Evolutionary conservation across 2,888 invertebrate species (phyloP), one percentile per base, ranked within the genome.

Genomic region (Scaptomyza tumidula): DNA sequence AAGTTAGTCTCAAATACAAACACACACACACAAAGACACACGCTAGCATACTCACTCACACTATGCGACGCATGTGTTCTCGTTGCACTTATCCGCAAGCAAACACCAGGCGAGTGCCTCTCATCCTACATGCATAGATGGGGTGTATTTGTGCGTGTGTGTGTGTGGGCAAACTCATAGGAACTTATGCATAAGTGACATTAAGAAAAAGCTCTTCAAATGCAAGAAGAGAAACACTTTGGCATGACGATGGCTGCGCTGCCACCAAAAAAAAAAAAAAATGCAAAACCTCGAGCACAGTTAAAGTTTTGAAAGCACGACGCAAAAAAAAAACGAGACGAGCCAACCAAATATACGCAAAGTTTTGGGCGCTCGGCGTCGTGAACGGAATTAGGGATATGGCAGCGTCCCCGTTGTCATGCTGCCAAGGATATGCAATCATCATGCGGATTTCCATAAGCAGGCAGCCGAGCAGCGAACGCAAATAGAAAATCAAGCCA

Each of bases 121-220:
- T 59, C 67, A 16, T 16, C 1, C 41, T 16, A 16, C 41, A 16
- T 61, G 52, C 49, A 71, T 66, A 58, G 54, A 29, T 14, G 50
- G 43, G 29, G 44, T 41, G 54, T 60, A 49, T 24, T 24, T 56
- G 46, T 57, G 49, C n/a, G n/a, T 58, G 56, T 61, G 55, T 66
- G 69, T 64, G 67, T 69, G 71, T 71, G 78, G 67, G 59, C 77
- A 78, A 80, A 86, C 86, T 86, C 86, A 82, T 85, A 82, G 84
- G 84, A 86, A 86, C 88, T 89, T 89, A 79, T 89, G 85, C 80
- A 88, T 85, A 89, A 89, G 88, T 89, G 89, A 89, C 87, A 89
- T 89, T 89, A 89, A 88, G 84, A 86, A 88, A 89, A 89, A 89
- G 77, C 86, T 78, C 85, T 88, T 86, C 80, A 82, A 89, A 87